A percentile compares a stretch with the other conserved stretches of the same genome.
phyloP scores from a whole-genome alignment of 2,888 invertebrate genomes.

The Chironomus tentans region DNA sequence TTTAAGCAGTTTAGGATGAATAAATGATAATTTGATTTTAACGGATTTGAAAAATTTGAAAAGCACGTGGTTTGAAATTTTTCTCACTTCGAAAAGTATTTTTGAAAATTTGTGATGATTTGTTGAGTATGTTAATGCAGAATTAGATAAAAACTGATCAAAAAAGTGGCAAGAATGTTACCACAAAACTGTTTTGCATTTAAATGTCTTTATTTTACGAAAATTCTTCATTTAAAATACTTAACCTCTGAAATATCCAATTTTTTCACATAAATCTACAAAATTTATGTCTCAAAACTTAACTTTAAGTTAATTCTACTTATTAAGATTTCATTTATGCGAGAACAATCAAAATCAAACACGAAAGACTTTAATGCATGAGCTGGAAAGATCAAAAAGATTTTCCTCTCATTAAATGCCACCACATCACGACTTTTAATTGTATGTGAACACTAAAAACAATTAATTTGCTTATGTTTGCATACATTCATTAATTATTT shows the following conservation, averaged over 20 bases:
- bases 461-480: neutral
- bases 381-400: neutral
- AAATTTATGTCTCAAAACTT: too few species aligned
- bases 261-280: neutral
- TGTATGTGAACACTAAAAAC: neutral
- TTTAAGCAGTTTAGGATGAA: too few species aligned
- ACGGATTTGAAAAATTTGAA: neutral
- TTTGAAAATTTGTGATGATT: too few species aligned
- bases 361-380: neutral
- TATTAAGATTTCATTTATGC: neutral
- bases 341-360: neutral
- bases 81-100: neutral
- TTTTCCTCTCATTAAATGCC: neutral
- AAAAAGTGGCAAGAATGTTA: neutral
- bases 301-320: neutral
- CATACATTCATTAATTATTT: neutral
- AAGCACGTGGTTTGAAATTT: neutral
- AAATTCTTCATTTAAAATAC: too few species aligned
- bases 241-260: neutral
- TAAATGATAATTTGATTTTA: neutral
- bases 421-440: neutral
- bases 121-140: neutral
- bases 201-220: too few species aligned
- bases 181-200: too few species aligned
- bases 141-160: neutral